Conservation (phyloP, 1,140 invertebrate species). For the Ephestia elutella region DNA sequence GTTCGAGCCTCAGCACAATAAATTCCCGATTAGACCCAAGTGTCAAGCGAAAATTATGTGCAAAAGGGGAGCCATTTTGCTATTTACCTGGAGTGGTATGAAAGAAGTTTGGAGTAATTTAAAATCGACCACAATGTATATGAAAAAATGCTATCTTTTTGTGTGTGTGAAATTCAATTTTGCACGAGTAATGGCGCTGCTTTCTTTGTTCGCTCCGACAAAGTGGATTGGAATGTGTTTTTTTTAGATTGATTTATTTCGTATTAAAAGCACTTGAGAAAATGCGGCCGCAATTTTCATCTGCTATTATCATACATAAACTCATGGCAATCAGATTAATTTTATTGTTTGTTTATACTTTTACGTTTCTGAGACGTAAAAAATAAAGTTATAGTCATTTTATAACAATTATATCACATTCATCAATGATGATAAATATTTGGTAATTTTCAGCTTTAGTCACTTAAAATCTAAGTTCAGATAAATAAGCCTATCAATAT, state of each 20-base stretch:
- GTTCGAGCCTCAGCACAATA: conserved; percentile 62
- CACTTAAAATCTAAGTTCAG: too few species aligned
- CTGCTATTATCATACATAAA: too few species aligned
- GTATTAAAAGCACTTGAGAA: not conserved
- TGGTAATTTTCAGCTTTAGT: too few species aligned
- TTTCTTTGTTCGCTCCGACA: conserved; percentile 45
- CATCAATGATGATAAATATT: too few species aligned
- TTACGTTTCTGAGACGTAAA: too few species aligned
- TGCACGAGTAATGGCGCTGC: conserved; percentile 40
- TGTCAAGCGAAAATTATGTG: conserved; percentile 54
- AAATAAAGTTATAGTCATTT: too few species aligned
- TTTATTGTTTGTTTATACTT: too few species aligned
- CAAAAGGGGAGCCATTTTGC: conserved; percentile 50
- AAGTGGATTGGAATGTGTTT: conserved; percentile 22
- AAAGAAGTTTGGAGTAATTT: conserved; percentile 47
- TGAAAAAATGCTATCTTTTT: conserved; percentile 43
- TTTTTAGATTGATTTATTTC: conserved; percentile 10
- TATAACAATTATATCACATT: too few species aligned
- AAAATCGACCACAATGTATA: conserved; percentile 60
- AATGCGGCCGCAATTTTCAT: conserved; percentile 2
- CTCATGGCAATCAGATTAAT: too few species aligned
- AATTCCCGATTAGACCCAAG: conserved; percentile 72
- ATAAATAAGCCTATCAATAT: too few species aligned
- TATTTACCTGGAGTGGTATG: conserved; percentile 64
- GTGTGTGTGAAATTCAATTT: conserved; percentile 51